Evolutionary conservation across 2,888 invertebrate species (phyloP).

Genomic region (Heteromurus nitidus): DNA sequence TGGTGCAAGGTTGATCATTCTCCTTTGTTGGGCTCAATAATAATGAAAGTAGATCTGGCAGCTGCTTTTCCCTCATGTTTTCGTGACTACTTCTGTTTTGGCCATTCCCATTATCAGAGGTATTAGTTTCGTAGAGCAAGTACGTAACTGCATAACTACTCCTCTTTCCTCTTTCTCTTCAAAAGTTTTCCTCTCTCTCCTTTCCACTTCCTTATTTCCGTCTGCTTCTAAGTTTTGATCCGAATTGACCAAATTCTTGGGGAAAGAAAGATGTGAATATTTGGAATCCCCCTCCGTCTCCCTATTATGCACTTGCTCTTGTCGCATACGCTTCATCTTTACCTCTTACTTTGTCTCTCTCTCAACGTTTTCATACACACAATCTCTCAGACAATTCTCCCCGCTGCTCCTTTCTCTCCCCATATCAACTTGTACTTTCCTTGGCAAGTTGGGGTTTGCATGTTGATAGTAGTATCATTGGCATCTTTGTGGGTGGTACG

Average conservation of each 20-base stretch:
- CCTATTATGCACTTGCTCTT: constrained; percentile 1
- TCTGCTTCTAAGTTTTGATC: constrained; percentile 10
- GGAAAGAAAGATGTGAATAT: constrained; percentile 1
- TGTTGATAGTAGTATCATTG: too few species aligned
- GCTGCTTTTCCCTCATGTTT: constrained; percentile 51
- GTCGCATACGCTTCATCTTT: not conserved
- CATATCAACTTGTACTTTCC: not conserved
- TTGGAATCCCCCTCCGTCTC: not conserved
- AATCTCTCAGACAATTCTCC: not conserved
- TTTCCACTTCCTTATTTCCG: constrained; percentile 11
- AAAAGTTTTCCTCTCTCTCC: constrained; percentile 34
- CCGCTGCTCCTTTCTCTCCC: not conserved
- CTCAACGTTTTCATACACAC: not conserved
- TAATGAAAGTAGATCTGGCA: constrained; percentile 34
- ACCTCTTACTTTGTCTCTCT: not conserved
- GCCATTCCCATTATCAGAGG: constrained; percentile 27
- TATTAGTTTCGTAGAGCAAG: constrained; percentile 37
- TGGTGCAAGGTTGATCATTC: not conserved
- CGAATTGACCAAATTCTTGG: constrained; percentile 30
- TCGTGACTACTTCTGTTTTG: not conserved
- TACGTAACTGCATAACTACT: constrained; percentile 39
- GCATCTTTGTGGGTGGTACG: constrained; percentile 44
- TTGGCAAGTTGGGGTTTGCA: too few species aligned
- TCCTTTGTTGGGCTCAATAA: constrained; percentile 16
- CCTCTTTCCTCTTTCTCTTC: constrained; percentile 19